Evolutionary conservation across 2,888 invertebrate genomes (phyloP), one percentile per base, ranked within the genome.

Genomic region (Xestoiulus laeticollis): DNA sequence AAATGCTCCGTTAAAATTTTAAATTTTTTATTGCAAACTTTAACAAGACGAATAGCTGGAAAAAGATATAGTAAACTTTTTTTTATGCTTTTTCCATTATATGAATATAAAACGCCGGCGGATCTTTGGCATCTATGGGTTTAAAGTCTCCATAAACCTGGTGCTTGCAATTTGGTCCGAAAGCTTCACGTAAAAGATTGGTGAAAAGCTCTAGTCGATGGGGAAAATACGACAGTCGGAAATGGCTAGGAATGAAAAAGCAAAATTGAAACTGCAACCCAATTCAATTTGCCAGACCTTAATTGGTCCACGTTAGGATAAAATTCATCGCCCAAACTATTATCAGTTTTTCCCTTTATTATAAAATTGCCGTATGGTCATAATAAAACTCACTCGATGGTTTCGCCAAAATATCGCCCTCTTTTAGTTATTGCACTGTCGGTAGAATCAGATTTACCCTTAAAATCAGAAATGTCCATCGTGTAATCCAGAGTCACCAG

Each of bases 101-200:
- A 91, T 97, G 97, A 89, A 97, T 96, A 90, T 96, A 97, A 92
- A 97, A 97, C 82, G 95, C 96, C 0, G 97, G 96, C 0, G 97
- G 96, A 89, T 93, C 93, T 33, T 94, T 91, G 6, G 95, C 93
- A 38, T 93, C 93, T 85, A 96, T 91, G 0, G 94, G 93, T 91
- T 96, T 95, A 93, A 97, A 97, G 92, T 97, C 97, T 0, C 95
- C 97, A 91, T 94, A 97, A 88, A 97, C 94, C 89, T 94, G 93
- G 91, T 96, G 96, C 87, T 94, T 93, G 0, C 94, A 94, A 38
- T 93, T 92, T 38, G 92, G 91, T 83, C 94, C 94, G 91, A 97
- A 97, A 1, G 95, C 94, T 86, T 95, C 94, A 89, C 93, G 93
- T 88, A 97, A 92, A 93, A 97, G 95, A 43, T 92, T 91, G 0